Evolutionary conservation across 2,113 vertebrate genomes (phyloP).

Genomic region (Sclerurus mexicanus): DNA sequence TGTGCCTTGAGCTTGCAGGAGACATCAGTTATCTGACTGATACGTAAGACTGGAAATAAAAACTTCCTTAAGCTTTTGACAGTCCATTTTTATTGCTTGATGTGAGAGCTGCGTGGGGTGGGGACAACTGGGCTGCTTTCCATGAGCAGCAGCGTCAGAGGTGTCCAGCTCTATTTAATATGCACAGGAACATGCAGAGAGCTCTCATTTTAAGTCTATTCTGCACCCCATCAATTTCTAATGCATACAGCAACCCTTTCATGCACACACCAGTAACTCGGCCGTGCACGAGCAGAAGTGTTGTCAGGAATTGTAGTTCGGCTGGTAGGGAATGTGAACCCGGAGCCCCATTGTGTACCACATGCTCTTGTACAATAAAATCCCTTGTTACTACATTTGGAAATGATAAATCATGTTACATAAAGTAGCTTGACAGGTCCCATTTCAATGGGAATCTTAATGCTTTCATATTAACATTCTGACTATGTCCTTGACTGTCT

Average conservation of each 20-base stretch:
- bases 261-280: background rate
- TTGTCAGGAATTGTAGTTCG: background rate
- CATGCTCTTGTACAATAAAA: conserved; percentile 50
- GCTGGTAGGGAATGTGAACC: background rate
- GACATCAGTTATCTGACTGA: background rate
- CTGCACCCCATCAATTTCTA: background rate
- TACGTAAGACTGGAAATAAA: background rate
- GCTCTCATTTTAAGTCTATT: background rate
- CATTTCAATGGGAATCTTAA: conserved; percentile 63
- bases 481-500: conserved; percentile 50
- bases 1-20: background rate
- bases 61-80: background rate
- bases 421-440: conserved; percentile 61
- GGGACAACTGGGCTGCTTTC: background rate
- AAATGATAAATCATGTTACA: conserved; percentile 62
- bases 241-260: background rate
- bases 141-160: background rate
- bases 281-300: background rate
- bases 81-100: background rate
- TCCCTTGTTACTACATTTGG: conserved; percentile 63
- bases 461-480: conserved; percentile 65
- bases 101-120: background rate
- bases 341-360: background rate
- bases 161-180: background rate
- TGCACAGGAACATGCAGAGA: background rate